A percentile compares a stretch with the other conserved stretches of the same genome.
Evolutionary conservation across 2,888 invertebrate species (phyloP).

Genomic region (Eupeodes latifasciatus): DNA sequence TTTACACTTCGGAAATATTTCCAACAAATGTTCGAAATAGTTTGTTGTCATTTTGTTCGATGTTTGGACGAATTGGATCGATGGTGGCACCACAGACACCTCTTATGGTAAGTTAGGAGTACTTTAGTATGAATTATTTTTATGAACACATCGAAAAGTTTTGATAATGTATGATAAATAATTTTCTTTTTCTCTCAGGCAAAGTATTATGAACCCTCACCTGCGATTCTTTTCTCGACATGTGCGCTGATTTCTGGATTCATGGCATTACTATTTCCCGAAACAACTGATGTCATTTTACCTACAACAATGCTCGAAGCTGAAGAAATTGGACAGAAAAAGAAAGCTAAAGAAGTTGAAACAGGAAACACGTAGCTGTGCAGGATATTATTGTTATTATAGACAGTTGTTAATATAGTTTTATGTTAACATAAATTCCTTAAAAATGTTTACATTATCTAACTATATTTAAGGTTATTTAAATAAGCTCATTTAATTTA

Average conservation of each 20-base stretch:
- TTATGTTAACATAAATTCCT: too few relatives aligned
- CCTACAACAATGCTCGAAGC: slow-evolving; percentile 88
- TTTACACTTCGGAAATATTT: slow-evolving; percentile 89
- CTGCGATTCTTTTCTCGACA: slow-evolving; percentile 86
- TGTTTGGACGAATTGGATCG: slow-evolving; percentile 89
- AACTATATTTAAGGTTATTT: too few relatives aligned
- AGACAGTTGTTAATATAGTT: too few relatives aligned
- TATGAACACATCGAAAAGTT: too few relatives aligned
- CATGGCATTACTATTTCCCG: slow-evolving; percentile 87
- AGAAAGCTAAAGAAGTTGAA: slow-evolving; percentile 32
- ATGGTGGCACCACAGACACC: slow-evolving; percentile 90
- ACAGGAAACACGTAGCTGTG: slow-evolving; percentile 9
- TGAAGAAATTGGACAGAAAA: slow-evolving; percentile 83
- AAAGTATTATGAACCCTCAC: slow-evolving; percentile 83
- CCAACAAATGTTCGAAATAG: slow-evolving; percentile 89
- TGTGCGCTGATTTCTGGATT: slow-evolving; percentile 86
- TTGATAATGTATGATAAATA: not conserved
- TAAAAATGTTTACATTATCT: too few relatives aligned
- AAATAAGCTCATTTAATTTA: too few relatives aligned
- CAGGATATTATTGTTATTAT: not conserved
- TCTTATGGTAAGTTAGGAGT: slow-evolving; percentile 83
- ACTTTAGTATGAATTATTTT: too few relatives aligned
- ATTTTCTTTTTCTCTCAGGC: slow-evolving; percentile 76
- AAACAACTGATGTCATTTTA: slow-evolving; percentile 86
- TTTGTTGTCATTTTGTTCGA: slow-evolving; percentile 88